Evolutionary conservation across 2,888 invertebrate species (phyloP), one percentile per base, ranked within the genome.

Genomic region (Timandra comae): DNA sequence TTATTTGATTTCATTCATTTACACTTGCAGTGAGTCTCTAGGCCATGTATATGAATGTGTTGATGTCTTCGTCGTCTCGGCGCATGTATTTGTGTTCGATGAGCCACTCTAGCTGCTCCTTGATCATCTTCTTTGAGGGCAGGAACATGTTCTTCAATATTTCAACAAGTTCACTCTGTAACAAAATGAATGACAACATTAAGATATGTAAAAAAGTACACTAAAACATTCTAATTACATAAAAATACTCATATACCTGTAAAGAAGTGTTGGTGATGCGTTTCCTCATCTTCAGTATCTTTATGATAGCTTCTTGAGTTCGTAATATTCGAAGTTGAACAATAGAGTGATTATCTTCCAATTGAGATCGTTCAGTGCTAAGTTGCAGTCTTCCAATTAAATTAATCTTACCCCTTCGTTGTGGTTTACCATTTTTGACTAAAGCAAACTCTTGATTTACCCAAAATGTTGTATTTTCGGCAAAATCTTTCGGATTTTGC

Each of bases 131-230:
- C 80, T 98, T 98, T 44, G 97, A 97, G 12, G 99, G 99, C 65
- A 99, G 87, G 88, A 99, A 99, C 98, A 99, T 98, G 71, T 98
- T 98, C 85, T 98, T 98, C 56, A 99, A 86, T 67, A 99, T 98
- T 82, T 99, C 99, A 9, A 99, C 94, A 38, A 99, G 88, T 86
- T 99, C 99, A 35, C 97, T 95, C 89, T 90, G 75, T 33, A 78
- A 77, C 34, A 49, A 42, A 41, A 22, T n/a, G 26, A 23, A 23
- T 23, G 8, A 8, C 8, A n/a, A 16, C 16, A 5, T 16, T 16
- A 16, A 16, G 16, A n/a, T n/a, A n/a, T 16, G 16, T 16, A 16
- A 6, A 16, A 6, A 16, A n/a, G n/a, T n/a, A n/a, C n/a, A n/a
- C n/a, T 22, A 22, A 8, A 22, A 22, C n/a, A 22, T 8, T 22